Evolutionary conservation across 1,140 invertebrate species (phyloP), one percentile per base, ranked within the genome.

Genomic region (Samia ricini): DNA sequence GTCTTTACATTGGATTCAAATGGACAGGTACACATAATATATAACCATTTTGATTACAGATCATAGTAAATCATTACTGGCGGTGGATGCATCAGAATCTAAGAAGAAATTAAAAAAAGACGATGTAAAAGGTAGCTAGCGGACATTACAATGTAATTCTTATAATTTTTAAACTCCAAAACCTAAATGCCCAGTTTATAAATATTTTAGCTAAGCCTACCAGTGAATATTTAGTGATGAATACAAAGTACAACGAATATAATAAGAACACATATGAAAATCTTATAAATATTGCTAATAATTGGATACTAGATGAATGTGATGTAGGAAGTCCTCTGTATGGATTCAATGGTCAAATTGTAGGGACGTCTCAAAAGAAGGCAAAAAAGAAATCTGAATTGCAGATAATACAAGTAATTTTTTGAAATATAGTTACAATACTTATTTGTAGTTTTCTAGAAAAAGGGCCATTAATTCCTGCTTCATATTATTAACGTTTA

Each of bases 31-130:
- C 15, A 49, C 20, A n/a, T n/a, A n/a, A n/a, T n/a, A n/a, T n/a
- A n/a, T n/a, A n/a, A n/a, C n/a, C 33, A 22, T 20, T 63, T 49
- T 26, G 51, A 20, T 58, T 22, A n/a, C 66, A 78, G 75, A 81
- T 56, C 72, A 68, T 12, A 86, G 83, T 68, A 81, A 74, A 67
- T 77, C 79, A n/a, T 54, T 74, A 21, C 52, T 79, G 55, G 26
- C 56, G n/a, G 24, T 74, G 19, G 73, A 76, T 48, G 64, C 63
- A 20, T 67, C 67, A 5, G 85, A 85, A 50, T 79, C 81, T 15
- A 88, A 79, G 66, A 88, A 85, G 66, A 88, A 85, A 76, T 72
- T 79, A 1, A 88, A 84, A 65, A 88, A 81, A 64, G 85, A 88
- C 5, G 85, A 85, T 7, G n/a, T 63, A 19, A 88, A 76, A 81